These are phyloP conservation scores for Mesoclemmys tuberculata DNA, from an alignment of 2,113 vertebrate genomes.

Conservation along the genomic window DNA sequence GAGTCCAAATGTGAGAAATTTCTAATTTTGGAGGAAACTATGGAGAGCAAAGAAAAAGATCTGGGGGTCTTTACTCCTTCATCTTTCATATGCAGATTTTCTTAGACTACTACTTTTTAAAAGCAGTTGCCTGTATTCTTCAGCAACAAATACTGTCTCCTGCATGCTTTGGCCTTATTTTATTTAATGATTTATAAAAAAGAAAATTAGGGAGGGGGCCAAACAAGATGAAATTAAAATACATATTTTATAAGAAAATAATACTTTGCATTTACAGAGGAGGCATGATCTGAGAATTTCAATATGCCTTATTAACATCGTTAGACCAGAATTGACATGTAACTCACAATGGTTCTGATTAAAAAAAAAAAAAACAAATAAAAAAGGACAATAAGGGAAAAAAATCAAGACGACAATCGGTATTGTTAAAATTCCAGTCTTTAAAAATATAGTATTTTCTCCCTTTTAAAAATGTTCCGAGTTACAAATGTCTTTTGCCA, in stretches of 20 bases:
- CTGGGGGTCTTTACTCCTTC: not conserved
- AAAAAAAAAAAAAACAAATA: not conserved
- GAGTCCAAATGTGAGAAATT: not conserved
- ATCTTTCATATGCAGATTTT: not conserved
- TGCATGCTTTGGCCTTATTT: not conserved
- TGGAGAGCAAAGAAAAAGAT: not conserved
- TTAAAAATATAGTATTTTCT: not conserved
- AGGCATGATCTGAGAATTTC: not conserved
- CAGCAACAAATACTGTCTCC: not conserved
- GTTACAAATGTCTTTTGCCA: not conserved
- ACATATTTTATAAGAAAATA: not conserved
- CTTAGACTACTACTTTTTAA: not conserved
- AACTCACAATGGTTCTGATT: not conserved
- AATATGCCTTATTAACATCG: not conserved
- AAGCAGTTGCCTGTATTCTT: not conserved
- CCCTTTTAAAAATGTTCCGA: not conserved
- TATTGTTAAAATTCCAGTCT: not conserved
- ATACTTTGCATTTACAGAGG: not conserved
- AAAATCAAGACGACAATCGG: not conserved
- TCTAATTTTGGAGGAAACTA: not conserved
- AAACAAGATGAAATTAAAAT: not conserved
- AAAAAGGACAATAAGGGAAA: not conserved
- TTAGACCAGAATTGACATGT: not conserved
- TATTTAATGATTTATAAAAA: not conserved
- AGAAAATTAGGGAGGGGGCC: rapidly evolving